Evolutionary conservation across 2,113 vertebrate genomes (phyloP), one percentile per base, ranked within the genome.

Genomic region (Anguilla rostrata): DNA sequence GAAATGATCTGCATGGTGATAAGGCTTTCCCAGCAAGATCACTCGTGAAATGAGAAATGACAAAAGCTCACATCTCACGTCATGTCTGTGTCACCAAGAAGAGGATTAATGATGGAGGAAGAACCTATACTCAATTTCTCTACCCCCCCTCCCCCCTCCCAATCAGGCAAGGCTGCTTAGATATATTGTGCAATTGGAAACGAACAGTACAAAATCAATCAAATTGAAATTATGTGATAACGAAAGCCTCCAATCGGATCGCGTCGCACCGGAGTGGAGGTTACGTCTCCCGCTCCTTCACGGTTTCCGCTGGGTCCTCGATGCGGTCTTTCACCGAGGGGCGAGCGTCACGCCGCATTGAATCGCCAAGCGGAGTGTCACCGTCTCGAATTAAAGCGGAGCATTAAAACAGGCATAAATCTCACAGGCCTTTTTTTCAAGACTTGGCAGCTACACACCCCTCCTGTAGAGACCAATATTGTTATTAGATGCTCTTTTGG

Each of bases 21-120:
- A 29, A 34, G 71, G 15, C n/a, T 9, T 34, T 75, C 71, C 3
- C n/a, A 11, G n/a, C n/a, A 34, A 75, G 71, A 34, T 75, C 71
- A 75, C 71, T 34, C 34, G 26, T 75, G 71, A 75, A 75, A 75
- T 75, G 71, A 75, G 71, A 75, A 75, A 75, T 75, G 71, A 75
- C 71, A 75, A 75, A 26, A 2, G 8, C n/a, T 75, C 12, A 75
- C 71, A 75, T 75, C 71, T 34, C 71, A 29, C n/a, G 9, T 26
- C 71, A 75, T 34, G 71, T 75, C 26, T 75, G 26, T 75, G 71
- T 75, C 71, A 34, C 71, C 71, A 12, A 26, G 71, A 8, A 12
- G n/a, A 75, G 71, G 9, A 75, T n/a, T 29, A 34, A 75, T 75
- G 71, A 75, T 26, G n/a, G n/a, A 71, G 63, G 63, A 34, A 34